phyloP scores from a whole-genome alignment of 2,113 vertebrate species.

The Thymallus thymallus region DNA sequence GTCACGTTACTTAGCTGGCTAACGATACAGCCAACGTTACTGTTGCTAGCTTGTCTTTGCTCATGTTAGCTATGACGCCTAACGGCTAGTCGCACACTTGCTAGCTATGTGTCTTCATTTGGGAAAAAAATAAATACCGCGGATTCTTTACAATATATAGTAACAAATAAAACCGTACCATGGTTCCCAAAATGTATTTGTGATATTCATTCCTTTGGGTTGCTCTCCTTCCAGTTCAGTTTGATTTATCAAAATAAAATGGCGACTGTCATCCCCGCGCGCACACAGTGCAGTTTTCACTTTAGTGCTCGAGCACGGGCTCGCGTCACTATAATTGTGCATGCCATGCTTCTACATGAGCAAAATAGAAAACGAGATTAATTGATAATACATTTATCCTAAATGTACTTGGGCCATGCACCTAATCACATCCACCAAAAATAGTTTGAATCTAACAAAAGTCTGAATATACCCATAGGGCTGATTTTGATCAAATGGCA shows the following conservation, averaged over 20 bases:
- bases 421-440: too few relatives aligned
- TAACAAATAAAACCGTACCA: conserved; percentile 54
- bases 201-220: conserved; percentile 64
- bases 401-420: too few relatives aligned
- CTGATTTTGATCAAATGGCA: too few relatives aligned
- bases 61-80: not conserved
- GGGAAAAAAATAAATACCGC: not conserved
- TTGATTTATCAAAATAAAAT: conserved; percentile 81
- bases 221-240: conserved; percentile 61
- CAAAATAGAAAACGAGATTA: too few relatives aligned
- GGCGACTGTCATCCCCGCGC: conserved; percentile 77
- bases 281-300: conserved; percentile 58
- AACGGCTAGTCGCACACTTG: not conserved
- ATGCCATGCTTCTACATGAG: not conserved
- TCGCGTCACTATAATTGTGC: conserved; percentile 43
- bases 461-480: too few relatives aligned
- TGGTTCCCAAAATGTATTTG: conserved; percentile 60
- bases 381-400: too few relatives aligned
- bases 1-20: too few relatives aligned
- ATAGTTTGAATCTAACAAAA: too few relatives aligned
- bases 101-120: conserved; percentile 1
- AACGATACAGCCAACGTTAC: not conserved
- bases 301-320: conserved; percentile 52
- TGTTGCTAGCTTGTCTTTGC: not conserved
- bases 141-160: not conserved